These are phyloP conservation scores for Nomada goodeniana DNA, from an alignment of 2,888 invertebrate genomes.

Conservation along the genomic window DNA sequence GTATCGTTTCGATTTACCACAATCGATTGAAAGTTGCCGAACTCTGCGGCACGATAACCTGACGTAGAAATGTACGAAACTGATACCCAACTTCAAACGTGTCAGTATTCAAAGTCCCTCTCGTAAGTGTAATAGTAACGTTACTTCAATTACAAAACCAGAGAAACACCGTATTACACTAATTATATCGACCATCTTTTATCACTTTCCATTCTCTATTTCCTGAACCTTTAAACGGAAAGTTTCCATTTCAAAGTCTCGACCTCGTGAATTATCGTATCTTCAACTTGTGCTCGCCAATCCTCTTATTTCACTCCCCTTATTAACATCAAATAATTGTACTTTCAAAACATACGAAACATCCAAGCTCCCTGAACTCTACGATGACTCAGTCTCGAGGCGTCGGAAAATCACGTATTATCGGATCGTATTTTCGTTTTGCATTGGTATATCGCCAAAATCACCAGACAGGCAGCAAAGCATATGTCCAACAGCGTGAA, in stretches of 20 bases:
- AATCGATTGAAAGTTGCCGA: not conserved
- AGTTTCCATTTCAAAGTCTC: too few species aligned
- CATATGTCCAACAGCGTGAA: slow-evolving; percentile 24
- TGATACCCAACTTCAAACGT: not conserved
- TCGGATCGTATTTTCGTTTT: slow-evolving; percentile 1
- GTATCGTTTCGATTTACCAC: not conserved
- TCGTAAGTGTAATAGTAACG: too few species aligned
- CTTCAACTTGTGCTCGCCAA: too few species aligned
- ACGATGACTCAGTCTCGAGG: not conserved
- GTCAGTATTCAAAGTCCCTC: not conserved
- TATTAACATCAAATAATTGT: too few species aligned
- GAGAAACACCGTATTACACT: not conserved
- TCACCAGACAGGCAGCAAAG: slow-evolving; percentile 20
- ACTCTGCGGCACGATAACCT: too few species aligned
- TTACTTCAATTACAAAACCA: not conserved
- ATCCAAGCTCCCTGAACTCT: not conserved
- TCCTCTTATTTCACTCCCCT: too few species aligned
- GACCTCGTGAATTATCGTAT: too few species aligned
- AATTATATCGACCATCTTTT: too few species aligned
- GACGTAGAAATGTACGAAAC: not conserved
- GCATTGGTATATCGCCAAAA: slow-evolving; percentile 44
- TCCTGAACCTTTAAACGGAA: too few species aligned
- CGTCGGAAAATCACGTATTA: not conserved
- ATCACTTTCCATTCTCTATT: too few species aligned
- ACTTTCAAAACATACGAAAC: not conserved